Evolutionary conservation across 30 jellyfish, hydroid and myxozoan species (phyloP), one percentile per base, ranked within the genome.

Genomic region (Hydractinia echinata): DNA sequence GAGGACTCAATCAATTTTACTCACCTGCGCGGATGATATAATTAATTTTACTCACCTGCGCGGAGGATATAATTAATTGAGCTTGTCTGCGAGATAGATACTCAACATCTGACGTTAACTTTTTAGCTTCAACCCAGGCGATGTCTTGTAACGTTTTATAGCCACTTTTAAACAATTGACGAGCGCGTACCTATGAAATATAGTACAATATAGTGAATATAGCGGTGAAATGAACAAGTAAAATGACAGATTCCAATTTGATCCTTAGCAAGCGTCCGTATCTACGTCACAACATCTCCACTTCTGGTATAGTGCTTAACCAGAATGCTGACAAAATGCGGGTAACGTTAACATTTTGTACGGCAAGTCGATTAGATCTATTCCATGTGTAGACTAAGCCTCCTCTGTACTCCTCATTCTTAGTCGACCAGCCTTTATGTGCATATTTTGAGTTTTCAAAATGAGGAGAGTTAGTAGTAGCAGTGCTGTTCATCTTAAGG

Each of bases 21-120:
- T 14, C 54, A 92, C 98, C 96, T 87, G 87, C 10, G 98, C 96
- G 9, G 98, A 83, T 6, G 95, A 80, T 21, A 83, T 88, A 56
- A 1, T 13, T 72, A 19, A 72, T 7, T n/a, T 5, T 72, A n/a
- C 9, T 14, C 54, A 92, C 98, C 96, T 87, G 87, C 10, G 98
- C 96, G 9, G 98, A 83, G 4, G 95, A 80, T 21, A 83, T 88
- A 52, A 92, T 87, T 15, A 92, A 82, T 48, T 77, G 79, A 1
- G 98, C 98, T 64, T 92, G 98, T 54, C 81, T 83, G 19, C 89
- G 53, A 14, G 98, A 89, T 87, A 92, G 51, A 61, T 80, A 67
- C 56, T 86, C 90, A 15, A 87, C 84, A 5, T 79, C 95, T 61
- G 76, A 66, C 20, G 79, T 61, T 55, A 92, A 85, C 62, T 87